Evolutionary conservation across 2,113 vertebrate genomes (phyloP).

Genomic region (Leucoraja erinaceus): DNA sequence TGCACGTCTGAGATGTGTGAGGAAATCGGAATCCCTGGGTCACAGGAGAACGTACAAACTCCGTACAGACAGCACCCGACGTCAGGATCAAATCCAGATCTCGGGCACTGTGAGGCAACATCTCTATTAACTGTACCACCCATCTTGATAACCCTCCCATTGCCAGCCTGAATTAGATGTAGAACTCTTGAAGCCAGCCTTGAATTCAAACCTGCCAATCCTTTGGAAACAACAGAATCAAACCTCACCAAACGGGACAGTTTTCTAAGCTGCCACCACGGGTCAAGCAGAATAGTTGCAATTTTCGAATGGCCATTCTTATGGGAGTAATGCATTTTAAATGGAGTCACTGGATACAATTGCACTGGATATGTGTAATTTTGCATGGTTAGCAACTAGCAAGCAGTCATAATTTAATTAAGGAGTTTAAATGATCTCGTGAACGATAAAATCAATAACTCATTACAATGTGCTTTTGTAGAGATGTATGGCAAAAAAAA

Average conservation of each 20-base stretch:
- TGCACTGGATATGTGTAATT: background rate
- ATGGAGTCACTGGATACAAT: background rate
- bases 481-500: background rate
- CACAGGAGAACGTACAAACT: no score
- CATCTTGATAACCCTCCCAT: no score
- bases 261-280: background rate
- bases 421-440: background rate
- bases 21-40: no score
- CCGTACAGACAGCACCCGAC: no score
- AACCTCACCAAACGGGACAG: background rate
- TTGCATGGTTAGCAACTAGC: background rate
- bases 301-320: background rate
- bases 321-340: background rate
- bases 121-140: no score
- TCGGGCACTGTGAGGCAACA: no score
- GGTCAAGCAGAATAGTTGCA: background rate
- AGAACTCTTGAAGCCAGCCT: background rate
- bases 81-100: no score
- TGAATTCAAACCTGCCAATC: background rate
- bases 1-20: no score
- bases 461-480: background rate
- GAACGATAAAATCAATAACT: background rate
- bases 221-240: background rate
- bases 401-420: background rate
- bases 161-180: background rate